phyloP scores from a whole-genome alignment of 1,140 invertebrate genomes.

The Nephotettix cincticeps region DNA sequence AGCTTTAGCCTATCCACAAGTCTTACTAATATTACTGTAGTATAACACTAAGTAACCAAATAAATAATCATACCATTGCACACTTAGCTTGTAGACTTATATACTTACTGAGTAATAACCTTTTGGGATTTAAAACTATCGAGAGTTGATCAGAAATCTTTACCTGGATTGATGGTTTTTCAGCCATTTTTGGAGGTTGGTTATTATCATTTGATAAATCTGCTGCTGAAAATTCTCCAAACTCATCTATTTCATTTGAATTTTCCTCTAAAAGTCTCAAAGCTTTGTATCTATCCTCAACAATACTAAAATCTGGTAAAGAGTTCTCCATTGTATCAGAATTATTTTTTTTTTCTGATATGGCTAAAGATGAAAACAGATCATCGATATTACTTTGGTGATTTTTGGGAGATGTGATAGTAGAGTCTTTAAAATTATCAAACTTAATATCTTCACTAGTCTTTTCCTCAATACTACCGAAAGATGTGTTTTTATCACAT shows the following conservation, averaged over 20 bases:
- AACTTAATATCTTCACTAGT: neutral
- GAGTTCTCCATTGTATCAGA: neutral
- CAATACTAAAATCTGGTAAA: neutral
- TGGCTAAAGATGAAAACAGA: neutral
- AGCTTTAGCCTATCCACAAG: too few species aligned
- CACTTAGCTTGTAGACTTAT: too few species aligned
- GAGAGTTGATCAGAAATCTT: neutral
- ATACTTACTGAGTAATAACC: neutral
- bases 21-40: too few species aligned
- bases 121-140: neutral
- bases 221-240: slow-evolving; percentile 59
- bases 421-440: neutral
- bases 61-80: too few species aligned
- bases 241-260: slow-evolving; percentile 51
- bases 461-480: neutral
- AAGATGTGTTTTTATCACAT: neutral
- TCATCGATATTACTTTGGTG: neutral
- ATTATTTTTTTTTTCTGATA: neutral
- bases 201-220: slow-evolving; percentile 35
- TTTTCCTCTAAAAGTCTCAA: slow-evolving; percentile 45
- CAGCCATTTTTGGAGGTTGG: neutral
- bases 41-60: too few species aligned
- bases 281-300: slow-evolving; percentile 54
- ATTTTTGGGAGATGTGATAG: neutral
- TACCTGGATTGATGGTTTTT: slow-evolving; percentile 28